Base-by-base conservation (phyloP, 1,140 invertebrate species). In the Eueides isabella region DNA sequence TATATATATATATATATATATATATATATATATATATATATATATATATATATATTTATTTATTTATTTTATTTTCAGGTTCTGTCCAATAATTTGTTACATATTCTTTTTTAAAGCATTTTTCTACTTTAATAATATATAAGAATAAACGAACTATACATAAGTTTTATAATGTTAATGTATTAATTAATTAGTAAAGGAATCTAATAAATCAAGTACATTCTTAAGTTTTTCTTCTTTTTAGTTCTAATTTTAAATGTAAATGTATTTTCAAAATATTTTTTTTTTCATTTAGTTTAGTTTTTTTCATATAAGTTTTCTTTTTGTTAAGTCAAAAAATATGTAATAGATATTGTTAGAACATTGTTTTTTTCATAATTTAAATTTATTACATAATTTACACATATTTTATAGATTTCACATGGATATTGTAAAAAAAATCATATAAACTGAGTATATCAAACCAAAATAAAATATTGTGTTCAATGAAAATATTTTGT, bases 381-480 rank as follows among this genome's bases (percentile, higher is more conserved):
- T 31, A 31, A 44, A 19, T 44, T 16, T 44, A 44, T 14, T 19
- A 19, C 7, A 19, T n/a, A 19, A 44, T 7, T 19, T 31, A 31
- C 31, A 44, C 35, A 38, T 16, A 12, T 44, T 44, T 44, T 44
- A n/a, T 44, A 44, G n/a, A 44, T 44, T 7, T 19, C n/a, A 19
- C 7, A 44, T 38, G 35, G 14, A 38, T 44, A 19, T n/a, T 19
- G 19, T 19, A 2, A 7, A 44, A 44, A 19, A 44, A 19, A 44
- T 16, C 35, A 62, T 14, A 62, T 7, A 70, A 76, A 67, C 69
- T 72, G 64, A 76, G 66, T 38, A 61, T 72, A 75, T 72, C 74
- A 31, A 65, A 72, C 64, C 55, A 76, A 75, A 72, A 76, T 67
- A 67, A n/a, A n/a, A 68, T 67, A 68, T 62, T 69, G 73, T 75